These are phyloP conservation scores for Trachelus troglodyta DNA, from an alignment of 2,888 invertebrate species.

Conservation along the genomic window DNA sequence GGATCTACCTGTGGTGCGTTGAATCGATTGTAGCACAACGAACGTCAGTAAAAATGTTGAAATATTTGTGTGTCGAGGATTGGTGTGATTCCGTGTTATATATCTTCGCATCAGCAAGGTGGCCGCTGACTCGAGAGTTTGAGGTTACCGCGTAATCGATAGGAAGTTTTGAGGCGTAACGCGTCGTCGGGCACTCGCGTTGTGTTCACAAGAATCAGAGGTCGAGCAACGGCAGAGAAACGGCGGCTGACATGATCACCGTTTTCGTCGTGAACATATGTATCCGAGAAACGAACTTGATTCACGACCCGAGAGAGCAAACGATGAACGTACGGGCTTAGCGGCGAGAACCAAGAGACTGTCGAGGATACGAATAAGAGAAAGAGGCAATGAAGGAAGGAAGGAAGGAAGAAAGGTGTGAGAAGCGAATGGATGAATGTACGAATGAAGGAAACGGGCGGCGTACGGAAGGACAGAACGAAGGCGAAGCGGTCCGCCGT, in stretches of 20 bases:
- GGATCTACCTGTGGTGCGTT: conserved; percentile 25
- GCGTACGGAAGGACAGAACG: not conserved
- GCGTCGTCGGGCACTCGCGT: conserved; percentile 11
- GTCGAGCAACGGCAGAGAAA: conserved; percentile 13
- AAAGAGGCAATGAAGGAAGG: not conserved
- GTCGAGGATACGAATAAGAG: not conserved
- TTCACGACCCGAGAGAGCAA: not conserved
- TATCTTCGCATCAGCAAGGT: not conserved
- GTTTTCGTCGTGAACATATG: conserved; percentile 14
- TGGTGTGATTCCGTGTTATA: not conserved
- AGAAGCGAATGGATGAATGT: not conserved
- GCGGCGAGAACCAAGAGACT: not conserved
- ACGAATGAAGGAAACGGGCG: not conserved
- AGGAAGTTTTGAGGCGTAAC: conserved; percentile 16
- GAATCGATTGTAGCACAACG: conserved; percentile 14
- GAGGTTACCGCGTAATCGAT: conserved; percentile 30
- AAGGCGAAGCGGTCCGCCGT: not conserved
- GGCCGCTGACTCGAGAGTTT: conserved; percentile 15
- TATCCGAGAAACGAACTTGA: not conserved
- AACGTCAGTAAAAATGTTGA: not conserved
- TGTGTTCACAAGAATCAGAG: conserved; percentile 22
- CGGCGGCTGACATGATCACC: conserved; percentile 32
- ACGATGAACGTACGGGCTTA: not conserved
- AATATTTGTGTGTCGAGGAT: not conserved
- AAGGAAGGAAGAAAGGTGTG: not conserved